Conservation (phyloP, 2,113 vertebrate genomes). For the Cyanistes caeruleus region DNA sequence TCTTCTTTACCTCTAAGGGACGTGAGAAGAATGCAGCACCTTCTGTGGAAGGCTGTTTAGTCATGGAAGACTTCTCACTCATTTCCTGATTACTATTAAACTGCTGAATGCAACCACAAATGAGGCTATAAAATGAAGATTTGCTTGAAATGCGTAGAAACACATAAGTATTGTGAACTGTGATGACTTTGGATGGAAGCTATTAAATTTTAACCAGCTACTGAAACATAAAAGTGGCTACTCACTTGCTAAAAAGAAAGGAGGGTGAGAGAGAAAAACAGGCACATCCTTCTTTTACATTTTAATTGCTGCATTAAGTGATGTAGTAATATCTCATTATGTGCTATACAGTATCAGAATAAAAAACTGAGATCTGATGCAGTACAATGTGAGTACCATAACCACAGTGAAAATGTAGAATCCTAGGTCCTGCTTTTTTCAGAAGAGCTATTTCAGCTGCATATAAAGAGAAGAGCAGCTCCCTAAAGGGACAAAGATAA, state of each 20-base stretch:
- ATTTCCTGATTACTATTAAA: slow-evolving; percentile 33
- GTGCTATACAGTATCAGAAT: neutral
- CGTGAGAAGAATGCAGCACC: neutral
- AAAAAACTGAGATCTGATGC: neutral
- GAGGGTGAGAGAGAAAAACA: neutral
- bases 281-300: neutral
- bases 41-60: slow-evolving; percentile 6
- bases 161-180: neutral
- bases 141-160: slow-evolving; percentile 11
- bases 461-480: neutral
- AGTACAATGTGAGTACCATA: neutral
- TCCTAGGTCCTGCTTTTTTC: neutral
- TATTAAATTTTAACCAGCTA: slow-evolving; percentile 36
- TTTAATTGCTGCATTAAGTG: slow-evolving; percentile 10
- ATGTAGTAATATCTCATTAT: neutral
- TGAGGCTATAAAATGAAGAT: slow-evolving; percentile 15
- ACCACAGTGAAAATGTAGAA: neutral
- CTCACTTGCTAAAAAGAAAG: neutral
- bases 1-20: neutral
- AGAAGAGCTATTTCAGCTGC: slow-evolving; percentile 4
- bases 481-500: slow-evolving; percentile 5
- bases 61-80: neutral
- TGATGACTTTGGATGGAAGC: neutral
- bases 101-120: slow-evolving; percentile 24
- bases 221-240: neutral